phyloP scores from a whole-genome alignment of 2,888 invertebrate species.

The Drosophila demipolita region DNA sequence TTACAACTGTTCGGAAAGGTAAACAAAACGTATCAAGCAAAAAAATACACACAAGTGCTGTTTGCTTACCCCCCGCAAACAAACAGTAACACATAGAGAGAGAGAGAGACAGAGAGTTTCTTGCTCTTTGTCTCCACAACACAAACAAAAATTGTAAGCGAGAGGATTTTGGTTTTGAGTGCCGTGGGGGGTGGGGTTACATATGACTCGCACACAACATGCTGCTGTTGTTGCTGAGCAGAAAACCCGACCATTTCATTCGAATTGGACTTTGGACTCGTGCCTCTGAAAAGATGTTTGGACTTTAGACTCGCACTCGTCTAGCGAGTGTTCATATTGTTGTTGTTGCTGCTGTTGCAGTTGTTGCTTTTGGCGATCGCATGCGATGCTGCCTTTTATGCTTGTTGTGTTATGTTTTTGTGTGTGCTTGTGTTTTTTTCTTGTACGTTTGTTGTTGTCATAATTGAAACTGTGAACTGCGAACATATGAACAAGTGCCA shows the following conservation, averaged over 20 bases:
- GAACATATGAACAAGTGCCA: slow-evolving; percentile 46
- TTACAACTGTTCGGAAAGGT: slow-evolving; percentile 62
- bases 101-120: slow-evolving; percentile 27
- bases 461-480: slow-evolving; percentile 55
- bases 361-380: slow-evolving; percentile 46
- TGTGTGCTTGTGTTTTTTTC: slow-evolving; percentile 20
- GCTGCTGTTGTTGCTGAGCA: slow-evolving; percentile 53
- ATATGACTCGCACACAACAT: slow-evolving; percentile 68
- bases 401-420: slow-evolving; percentile 47
- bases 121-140: slow-evolving; percentile 51
- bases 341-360: slow-evolving; percentile 13
- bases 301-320: slow-evolving; percentile 76
- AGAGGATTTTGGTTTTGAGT: slow-evolving; percentile 7
- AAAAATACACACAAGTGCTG: slow-evolving; percentile 28
- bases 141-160: slow-evolving; percentile 54
- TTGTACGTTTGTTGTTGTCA: slow-evolving; percentile 39
- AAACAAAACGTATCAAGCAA: slow-evolving; percentile 59
- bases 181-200: slow-evolving; percentile 21
- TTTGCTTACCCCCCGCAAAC: neutral
- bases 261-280: slow-evolving; percentile 72
- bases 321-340: slow-evolving; percentile 62
- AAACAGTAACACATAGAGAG: neutral
- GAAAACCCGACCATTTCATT: slow-evolving; percentile 76
- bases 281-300: slow-evolving; percentile 67
- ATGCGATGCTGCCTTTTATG: slow-evolving; percentile 33